These are phyloP conservation scores for Aphelinus atriplicis DNA, from an alignment of 1,140 invertebrate species.

Conservation along the genomic window DNA sequence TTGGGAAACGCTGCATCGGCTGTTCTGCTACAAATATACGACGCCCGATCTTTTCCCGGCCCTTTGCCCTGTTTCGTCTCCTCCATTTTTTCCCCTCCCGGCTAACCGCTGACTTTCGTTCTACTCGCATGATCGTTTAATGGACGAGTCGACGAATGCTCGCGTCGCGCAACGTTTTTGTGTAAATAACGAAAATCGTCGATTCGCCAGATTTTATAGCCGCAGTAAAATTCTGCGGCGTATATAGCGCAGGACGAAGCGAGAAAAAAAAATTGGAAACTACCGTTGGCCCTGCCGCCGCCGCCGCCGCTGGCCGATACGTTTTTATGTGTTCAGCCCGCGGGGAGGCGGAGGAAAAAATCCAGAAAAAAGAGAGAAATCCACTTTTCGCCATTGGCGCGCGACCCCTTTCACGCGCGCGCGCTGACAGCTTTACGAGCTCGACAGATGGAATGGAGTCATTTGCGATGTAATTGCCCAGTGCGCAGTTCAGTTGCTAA, in stretches of 20 bases:
- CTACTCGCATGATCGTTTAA: constrained; percentile 1
- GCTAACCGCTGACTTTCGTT: background rate
- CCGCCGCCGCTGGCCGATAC: background rate
- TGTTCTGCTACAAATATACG: no score
- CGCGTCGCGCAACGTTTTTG: no score
- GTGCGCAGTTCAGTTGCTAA: background rate
- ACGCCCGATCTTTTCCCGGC: background rate
- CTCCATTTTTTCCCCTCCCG: background rate
- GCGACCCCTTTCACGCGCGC: background rate
- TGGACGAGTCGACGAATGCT: background rate
- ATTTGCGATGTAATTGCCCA: constrained; percentile 12
- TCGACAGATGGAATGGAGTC: constrained; percentile 21
- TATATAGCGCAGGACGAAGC: no score
- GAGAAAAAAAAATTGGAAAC: constrained; percentile 5
- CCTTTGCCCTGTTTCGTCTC: background rate
- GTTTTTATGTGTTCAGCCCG: constrained; percentile 10
- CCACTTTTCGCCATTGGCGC: background rate
- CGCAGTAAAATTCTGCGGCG: constrained; percentile 17
- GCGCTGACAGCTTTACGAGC: constrained; percentile 5
- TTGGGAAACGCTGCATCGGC: no score
- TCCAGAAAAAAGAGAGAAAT: background rate
- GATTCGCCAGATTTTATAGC: constrained; percentile 18
- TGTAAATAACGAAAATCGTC: background rate
- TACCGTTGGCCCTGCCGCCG: background rate
- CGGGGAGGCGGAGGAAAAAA: background rate